Percentiles rank a stretch among this genome's conserved stretches.
Evolutionary conservation across 2,888 invertebrate genomes (phyloP).

Genomic region (Octonoba sinensis): DNA sequence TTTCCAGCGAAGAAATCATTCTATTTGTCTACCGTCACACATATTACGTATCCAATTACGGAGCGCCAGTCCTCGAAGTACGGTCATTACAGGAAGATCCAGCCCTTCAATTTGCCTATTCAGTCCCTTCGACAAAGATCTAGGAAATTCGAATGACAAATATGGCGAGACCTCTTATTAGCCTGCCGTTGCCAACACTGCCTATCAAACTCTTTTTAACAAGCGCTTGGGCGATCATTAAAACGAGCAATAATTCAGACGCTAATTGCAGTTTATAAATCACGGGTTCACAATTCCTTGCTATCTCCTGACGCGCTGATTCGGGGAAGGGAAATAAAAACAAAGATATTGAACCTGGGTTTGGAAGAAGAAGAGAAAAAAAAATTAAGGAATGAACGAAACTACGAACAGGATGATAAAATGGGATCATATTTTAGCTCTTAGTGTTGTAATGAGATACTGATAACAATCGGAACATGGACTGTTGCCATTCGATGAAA

Average conservation of each 20-base stretch:
- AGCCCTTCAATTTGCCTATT: slow-evolving; percentile 47
- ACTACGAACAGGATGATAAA: slow-evolving; percentile 3
- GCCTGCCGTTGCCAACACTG: slow-evolving; percentile 49
- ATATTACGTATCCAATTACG: slow-evolving; percentile 36
- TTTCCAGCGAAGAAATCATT: too few species aligned
- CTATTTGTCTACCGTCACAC: too few species aligned
- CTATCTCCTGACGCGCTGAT: slow-evolving; percentile 40
- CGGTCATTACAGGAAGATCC: slow-evolving; percentile 29
- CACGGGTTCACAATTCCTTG: slow-evolving; percentile 14
- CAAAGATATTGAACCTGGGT: slow-evolving; percentile 1
- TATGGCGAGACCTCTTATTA: slow-evolving; percentile 56
- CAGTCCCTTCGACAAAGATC: slow-evolving; percentile 5
- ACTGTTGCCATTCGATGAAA: slow-evolving; percentile 6
- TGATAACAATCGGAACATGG: slow-evolving; percentile 47
- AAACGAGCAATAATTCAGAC: slow-evolving; percentile 55
- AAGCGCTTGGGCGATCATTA: slow-evolving; percentile 54
- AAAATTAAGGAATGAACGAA: slow-evolving; percentile 11
- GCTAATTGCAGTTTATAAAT: slow-evolving; percentile 55
- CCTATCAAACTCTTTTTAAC: slow-evolving; percentile 54
- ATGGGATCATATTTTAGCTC: slow-evolving; percentile 28
- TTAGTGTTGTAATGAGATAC: slow-evolving; percentile 43
- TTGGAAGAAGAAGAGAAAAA: slow-evolving; percentile 18
- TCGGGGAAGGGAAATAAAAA: slow-evolving; percentile 17
- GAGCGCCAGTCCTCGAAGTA: slow-evolving; percentile 16
- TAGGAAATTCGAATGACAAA: slow-evolving; percentile 60